These are phyloP conservation scores for Euthynnus affinis DNA, from an alignment of 2,797 vertebrate genomes.

Conservation along the genomic window DNA sequence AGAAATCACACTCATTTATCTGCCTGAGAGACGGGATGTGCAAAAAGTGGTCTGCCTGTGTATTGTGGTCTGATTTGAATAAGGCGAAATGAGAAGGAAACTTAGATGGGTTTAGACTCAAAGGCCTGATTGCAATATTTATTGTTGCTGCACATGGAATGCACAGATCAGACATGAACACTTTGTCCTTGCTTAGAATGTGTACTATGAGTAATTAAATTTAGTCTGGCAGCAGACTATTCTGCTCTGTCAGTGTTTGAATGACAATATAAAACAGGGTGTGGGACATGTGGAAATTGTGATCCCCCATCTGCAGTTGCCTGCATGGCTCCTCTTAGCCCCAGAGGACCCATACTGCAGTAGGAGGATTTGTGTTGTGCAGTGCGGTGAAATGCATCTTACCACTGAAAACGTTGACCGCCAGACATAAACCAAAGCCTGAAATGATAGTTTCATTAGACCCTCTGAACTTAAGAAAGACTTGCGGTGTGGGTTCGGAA, in stretches of 20 bases:
- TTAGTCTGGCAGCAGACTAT: constrained; percentile 37
- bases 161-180: constrained; percentile 22
- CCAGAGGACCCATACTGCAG: constrained; percentile 61
- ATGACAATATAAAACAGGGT: constrained; percentile 60
- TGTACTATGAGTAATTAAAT: constrained; percentile 51
- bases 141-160: constrained; percentile 30
- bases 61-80: constrained; percentile 52
- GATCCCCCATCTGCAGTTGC: constrained; percentile 59
- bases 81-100: constrained; percentile 25
- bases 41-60: constrained; percentile 31
- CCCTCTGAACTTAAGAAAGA: constrained; percentile 52
- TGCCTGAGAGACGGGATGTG: constrained; percentile 50
- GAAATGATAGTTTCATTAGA: constrained; percentile 72
- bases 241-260: constrained; percentile 42
- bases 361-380: constrained; percentile 65
- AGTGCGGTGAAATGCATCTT: constrained; percentile 66
- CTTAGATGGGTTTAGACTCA: constrained; percentile 30
- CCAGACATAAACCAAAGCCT: constrained; percentile 68
- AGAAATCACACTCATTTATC: constrained; percentile 65
- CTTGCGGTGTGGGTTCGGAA: constrained; percentile 52
- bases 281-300: constrained; percentile 68
- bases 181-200: constrained; percentile 29
- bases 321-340: constrained; percentile 38
- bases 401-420: constrained; percentile 56
- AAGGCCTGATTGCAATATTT: constrained; percentile 46